Conservation (phyloP, 2,797 vertebrate species). For the Gymnothorax reevesii region DNA sequence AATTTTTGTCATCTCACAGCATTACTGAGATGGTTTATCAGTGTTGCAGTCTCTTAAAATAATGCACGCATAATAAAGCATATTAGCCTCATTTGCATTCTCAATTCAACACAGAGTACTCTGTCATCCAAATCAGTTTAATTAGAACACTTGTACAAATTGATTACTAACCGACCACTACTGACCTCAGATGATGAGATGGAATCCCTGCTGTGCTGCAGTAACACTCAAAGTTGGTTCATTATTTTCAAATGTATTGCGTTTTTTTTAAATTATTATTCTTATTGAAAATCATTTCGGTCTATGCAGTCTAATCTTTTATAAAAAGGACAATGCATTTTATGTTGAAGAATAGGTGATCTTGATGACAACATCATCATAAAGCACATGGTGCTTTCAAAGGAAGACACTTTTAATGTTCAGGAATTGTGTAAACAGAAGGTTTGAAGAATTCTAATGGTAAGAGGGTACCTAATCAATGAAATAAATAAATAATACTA, state of each 20-base stretch:
- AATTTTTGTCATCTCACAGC: neutral
- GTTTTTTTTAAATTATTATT: neutral
- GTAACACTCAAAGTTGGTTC: neutral
- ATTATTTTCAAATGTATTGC: neutral
- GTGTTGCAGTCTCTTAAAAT: neutral
- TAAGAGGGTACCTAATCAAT: neutral
- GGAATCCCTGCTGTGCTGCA: slow-evolving; percentile 30
- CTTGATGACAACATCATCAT: neutral
- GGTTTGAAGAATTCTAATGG: neutral
- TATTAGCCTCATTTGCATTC: slow-evolving; percentile 35
- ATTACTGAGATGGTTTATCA: neutral
- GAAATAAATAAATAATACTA: neutral
- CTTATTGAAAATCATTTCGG: neutral
- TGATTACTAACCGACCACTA: slow-evolving; percentile 43
- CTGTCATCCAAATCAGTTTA: slow-evolving; percentile 48
- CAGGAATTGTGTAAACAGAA: neutral
- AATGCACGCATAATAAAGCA: neutral
- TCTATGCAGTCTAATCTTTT: neutral
- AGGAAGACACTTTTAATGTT: neutral
- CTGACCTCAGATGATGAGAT: slow-evolving; percentile 36
- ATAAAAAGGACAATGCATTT: neutral
- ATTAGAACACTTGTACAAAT: slow-evolving; percentile 46
- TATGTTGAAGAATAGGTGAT: neutral
- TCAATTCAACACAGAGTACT: slow-evolving; percentile 37
- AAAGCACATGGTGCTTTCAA: neutral